Base-by-base conservation (phyloP, 2,888 invertebrate species). In the Acanthoscelides obtectus region DNA sequence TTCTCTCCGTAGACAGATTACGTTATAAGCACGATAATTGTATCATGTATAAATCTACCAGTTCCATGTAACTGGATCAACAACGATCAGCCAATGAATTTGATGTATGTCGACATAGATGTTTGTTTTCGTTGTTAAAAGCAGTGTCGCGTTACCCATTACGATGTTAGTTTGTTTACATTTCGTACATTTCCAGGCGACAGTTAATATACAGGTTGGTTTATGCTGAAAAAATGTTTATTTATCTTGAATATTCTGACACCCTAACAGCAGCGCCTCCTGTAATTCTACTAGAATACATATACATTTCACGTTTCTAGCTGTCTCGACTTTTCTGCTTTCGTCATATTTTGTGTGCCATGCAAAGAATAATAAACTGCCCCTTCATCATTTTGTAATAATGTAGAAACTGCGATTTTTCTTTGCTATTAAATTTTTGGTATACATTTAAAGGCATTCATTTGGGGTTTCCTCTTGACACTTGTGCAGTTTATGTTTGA, bases 81-180 rank as follows among this genome's bases (percentile, higher is more conserved):
- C 45, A 45, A 45, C 1, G 45, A 45, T 45, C 67, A 63, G 70
- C 69, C 45, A 67, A 69, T 70, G 69, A 73, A 71, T 73, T 72
- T 71, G 68, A 73, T 73, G 69, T 72, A 73, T 68, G 73, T 71
- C 72, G 75, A 72, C 72, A 66, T 71, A 69, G 64, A 71, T 79
- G 83, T 84, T 84, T 83, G 81, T 83, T 84, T 83, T 82, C 79
- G 78, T 82, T 82, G 82, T 83, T 84, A 82, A 83, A 84, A 83
- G 83, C 83, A 78, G 81, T 83, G 82, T 84, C 82, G 79, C 79
- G 78, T 83, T 83, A 81, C 83, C 74, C 45, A 45, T 45, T 45
- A 45, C 45, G 45, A 3, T 45, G 45, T 45, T 72, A 77, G 78
- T 81, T 82, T 83, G 82, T 83, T 83, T 82, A 81, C 75, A 74